These are phyloP conservation scores for Laterallus jamaicensis DNA, from an alignment of 2,113 vertebrate genomes.

Conservation along the genomic window DNA sequence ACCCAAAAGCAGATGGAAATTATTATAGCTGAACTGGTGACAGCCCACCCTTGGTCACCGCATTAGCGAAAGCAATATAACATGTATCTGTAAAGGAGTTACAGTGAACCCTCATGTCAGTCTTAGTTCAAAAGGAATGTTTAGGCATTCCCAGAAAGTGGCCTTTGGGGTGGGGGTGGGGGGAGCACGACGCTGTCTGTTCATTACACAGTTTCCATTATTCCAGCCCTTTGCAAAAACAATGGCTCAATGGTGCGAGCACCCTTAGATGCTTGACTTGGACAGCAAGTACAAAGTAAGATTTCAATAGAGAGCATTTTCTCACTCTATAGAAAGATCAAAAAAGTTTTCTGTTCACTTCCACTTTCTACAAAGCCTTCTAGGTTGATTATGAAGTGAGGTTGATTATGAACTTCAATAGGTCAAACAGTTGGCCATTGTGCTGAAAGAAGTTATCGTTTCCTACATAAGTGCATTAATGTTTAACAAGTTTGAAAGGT, in stretches of 20 bases:
- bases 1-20: neutral
- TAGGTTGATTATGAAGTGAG: neutral
- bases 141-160: neutral
- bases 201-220: neutral
- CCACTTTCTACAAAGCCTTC: conserved; percentile 14
- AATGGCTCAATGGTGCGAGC: neutral
- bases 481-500: conserved; percentile 2
- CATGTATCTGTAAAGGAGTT: neutral
- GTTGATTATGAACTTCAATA: conserved; percentile 1
- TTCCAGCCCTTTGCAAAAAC: neutral
- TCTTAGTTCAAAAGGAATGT: neutral
- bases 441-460: neutral
- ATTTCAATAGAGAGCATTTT: conserved; percentile 24
- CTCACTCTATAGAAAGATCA: conserved; percentile 49
- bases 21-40: neutral
- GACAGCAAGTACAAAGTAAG: neutral
- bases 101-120: neutral
- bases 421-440: conserved; percentile 21
- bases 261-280: neutral
- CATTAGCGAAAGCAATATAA: neutral
- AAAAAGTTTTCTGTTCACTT: conserved; percentile 29
- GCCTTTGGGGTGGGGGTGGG: neutral
- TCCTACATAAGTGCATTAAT: conserved; percentile 18
- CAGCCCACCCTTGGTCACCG: neutral
- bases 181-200: neutral